These are phyloP conservation scores for Spodoptera frugiperda DNA, from an alignment of 1,140 invertebrate species.

Conservation along the genomic window DNA sequence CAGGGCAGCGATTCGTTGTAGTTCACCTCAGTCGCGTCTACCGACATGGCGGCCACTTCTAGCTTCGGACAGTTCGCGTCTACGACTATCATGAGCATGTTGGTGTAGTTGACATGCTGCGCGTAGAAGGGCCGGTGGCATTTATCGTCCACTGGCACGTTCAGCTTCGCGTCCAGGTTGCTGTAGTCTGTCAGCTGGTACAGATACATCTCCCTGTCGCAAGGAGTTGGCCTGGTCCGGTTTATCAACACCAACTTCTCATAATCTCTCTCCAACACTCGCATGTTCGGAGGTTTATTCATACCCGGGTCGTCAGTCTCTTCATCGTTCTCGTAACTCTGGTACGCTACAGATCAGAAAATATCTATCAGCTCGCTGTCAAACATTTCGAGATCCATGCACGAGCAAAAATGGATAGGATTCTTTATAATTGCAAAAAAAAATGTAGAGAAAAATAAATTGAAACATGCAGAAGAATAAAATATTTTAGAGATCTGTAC, in stretches of 20 bases:
- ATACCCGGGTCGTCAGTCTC: conserved; percentile 76
- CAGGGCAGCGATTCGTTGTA: conserved; percentile 89
- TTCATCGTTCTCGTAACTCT: conserved; percentile 83
- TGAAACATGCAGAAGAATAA: conserved; percentile 22
- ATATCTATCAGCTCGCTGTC: conserved; percentile 8
- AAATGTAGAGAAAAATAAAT: not conserved
- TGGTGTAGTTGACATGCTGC: conserved; percentile 93
- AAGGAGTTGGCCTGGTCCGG: conserved; percentile 92
- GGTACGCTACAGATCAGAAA: conserved; percentile 70
- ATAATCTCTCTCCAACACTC: conserved; percentile 86
- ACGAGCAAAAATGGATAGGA: conserved; percentile 8
- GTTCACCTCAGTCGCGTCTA: conserved; percentile 88
- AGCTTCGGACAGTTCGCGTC: conserved; percentile 88
- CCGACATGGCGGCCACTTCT: conserved; percentile 81
- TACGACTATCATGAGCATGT: conserved; percentile 94
- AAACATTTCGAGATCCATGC: conserved; percentile 38
- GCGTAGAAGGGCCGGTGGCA: conserved; percentile 91
- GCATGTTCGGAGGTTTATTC: conserved; percentile 75
- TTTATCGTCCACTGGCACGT: conserved; percentile 69
- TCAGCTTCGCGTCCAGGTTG: conserved; percentile 76
- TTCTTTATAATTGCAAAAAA: not conserved
- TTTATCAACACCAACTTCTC: conserved; percentile 89
- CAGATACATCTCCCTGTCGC: conserved; percentile 89
- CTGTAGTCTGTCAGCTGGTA: conserved; percentile 75
- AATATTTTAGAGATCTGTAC: not conserved